Percentiles rank a stretch among this genome's conserved stretches.
Evolutionary conservation across 2,888 invertebrate genomes (phyloP).

Genomic region (Phalangium opilio): DNA sequence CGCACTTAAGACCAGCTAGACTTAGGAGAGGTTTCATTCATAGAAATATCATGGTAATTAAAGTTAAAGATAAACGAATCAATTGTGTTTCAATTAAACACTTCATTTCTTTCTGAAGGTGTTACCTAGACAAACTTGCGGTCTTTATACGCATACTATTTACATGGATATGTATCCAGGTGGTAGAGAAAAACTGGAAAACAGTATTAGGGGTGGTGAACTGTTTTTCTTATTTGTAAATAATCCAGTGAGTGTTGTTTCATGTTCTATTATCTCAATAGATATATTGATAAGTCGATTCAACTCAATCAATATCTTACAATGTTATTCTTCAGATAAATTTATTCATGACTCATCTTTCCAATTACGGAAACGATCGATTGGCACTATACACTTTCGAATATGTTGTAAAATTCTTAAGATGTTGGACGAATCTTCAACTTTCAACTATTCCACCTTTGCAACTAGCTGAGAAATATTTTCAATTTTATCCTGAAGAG

Average conservation of each 20-base stretch:
- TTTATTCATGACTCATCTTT: constrained; percentile 99
- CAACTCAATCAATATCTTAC: too few species aligned
- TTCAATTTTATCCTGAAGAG: constrained; percentile 83
- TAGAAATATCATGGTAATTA: constrained; percentile 67
- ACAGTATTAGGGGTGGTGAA: constrained; percentile 89
- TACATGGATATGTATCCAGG: constrained; percentile 87
- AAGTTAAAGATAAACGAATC: background rate
- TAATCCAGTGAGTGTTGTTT: constrained; percentile 60
- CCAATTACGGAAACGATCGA: constrained; percentile 95
- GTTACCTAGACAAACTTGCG: constrained; percentile 93
- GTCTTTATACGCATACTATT: constrained; percentile 94
- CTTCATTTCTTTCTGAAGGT: constrained; percentile 39
- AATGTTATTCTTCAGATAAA: constrained; percentile 61
- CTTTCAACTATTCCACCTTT: constrained; percentile 76
- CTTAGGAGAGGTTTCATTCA: constrained; percentile 87
- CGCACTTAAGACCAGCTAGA: constrained; percentile 83
- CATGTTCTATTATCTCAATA: too few species aligned
- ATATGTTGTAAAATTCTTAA: constrained; percentile 84
- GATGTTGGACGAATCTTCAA: constrained; percentile 92
- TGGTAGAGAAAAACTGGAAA: constrained; percentile 73
- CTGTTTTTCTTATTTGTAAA: constrained; percentile 92
- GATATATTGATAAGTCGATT: too few species aligned
- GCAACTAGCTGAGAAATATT: constrained; percentile 81
- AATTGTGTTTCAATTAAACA: constrained; percentile 1
- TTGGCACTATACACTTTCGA: constrained; percentile 93